These are phyloP conservation scores for Platynereis dumerilii DNA, from an alignment of 2,888 invertebrate species.

Conservation along the genomic window DNA sequence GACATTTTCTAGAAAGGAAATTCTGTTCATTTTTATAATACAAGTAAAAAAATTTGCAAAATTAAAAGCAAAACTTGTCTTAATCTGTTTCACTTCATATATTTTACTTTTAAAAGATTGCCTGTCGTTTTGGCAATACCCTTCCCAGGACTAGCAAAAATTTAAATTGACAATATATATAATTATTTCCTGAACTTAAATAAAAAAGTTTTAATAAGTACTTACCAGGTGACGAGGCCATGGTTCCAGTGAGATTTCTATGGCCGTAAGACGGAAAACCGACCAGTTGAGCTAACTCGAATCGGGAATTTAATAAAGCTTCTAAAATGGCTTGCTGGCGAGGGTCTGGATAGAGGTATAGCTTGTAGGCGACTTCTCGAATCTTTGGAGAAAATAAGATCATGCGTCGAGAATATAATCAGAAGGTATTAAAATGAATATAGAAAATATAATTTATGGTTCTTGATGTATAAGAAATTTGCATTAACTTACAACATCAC, in stretches of 20 bases:
- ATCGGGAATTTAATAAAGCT: slow-evolving; percentile 76
- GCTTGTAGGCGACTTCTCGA: slow-evolving; percentile 86
- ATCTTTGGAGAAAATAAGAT: slow-evolving; percentile 44
- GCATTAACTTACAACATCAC: slow-evolving; percentile 69
- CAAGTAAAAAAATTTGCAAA: too few species aligned
- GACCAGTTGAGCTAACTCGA: slow-evolving; percentile 83
- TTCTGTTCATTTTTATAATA: too few species aligned
- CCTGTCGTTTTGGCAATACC: too few species aligned
- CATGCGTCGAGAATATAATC: background rate
- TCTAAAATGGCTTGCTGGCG: slow-evolving; percentile 78
- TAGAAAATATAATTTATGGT: too few species aligned
- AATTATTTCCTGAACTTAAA: too few species aligned
- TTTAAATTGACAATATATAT: too few species aligned
- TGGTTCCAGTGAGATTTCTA: slow-evolving; percentile 85
- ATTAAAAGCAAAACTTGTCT: too few species aligned
- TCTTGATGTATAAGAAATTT: too few species aligned
- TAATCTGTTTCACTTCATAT: too few species aligned
- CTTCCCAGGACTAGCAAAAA: too few species aligned
- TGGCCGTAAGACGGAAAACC: slow-evolving; percentile 90
- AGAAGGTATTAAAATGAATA: background rate
- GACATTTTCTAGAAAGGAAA: slow-evolving; percentile 69
- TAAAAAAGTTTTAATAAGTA: background rate
- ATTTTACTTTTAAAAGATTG: too few species aligned
- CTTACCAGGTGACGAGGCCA: slow-evolving; percentile 77
- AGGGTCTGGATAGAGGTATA: slow-evolving; percentile 80